phyloP scores from a whole-genome alignment of 2,113 vertebrate species.

The Brachypteracias leptosomus region DNA sequence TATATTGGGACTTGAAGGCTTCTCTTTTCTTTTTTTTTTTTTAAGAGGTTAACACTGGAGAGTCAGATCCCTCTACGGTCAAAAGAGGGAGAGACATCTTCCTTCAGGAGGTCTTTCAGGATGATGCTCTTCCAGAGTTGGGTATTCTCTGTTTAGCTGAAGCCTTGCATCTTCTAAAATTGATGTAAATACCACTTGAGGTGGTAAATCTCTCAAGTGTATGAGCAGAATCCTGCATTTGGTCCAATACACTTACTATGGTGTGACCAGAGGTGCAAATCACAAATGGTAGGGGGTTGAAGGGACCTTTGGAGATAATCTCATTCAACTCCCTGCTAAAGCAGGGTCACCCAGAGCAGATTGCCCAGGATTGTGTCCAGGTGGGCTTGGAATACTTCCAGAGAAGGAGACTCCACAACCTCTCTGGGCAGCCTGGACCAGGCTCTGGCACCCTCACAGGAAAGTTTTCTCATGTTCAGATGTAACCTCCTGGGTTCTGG shows the following conservation, averaged over 20 bases:
- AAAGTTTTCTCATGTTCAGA: too few species aligned
- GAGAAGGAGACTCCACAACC: too few species aligned
- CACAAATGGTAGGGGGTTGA: neutral
- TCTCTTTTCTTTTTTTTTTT: neutral
- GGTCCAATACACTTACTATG: neutral
- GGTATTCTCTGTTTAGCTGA: neutral
- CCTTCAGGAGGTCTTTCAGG: neutral
- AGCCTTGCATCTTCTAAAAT: neutral
- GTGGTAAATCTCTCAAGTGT: neutral
- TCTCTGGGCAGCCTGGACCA: too few species aligned
- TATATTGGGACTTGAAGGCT: neutral
- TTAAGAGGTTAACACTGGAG: neutral
- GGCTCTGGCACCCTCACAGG: too few species aligned
- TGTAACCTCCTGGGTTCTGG: too few species aligned
- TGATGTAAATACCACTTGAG: neutral
- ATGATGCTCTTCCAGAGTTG: neutral
- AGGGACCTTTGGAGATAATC: neutral
- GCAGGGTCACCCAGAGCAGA: too few species aligned
- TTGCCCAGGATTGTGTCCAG: too few species aligned
- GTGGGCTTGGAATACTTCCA: too few species aligned
- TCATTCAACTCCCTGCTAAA: too few species aligned
- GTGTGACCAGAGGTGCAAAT: neutral
- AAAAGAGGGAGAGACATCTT: neutral
- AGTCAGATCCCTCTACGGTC: constrained; percentile 8
- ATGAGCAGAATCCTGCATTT: neutral